phyloP scores from a whole-genome alignment of 2,113 vertebrate species.

The Eurypyga helias region DNA sequence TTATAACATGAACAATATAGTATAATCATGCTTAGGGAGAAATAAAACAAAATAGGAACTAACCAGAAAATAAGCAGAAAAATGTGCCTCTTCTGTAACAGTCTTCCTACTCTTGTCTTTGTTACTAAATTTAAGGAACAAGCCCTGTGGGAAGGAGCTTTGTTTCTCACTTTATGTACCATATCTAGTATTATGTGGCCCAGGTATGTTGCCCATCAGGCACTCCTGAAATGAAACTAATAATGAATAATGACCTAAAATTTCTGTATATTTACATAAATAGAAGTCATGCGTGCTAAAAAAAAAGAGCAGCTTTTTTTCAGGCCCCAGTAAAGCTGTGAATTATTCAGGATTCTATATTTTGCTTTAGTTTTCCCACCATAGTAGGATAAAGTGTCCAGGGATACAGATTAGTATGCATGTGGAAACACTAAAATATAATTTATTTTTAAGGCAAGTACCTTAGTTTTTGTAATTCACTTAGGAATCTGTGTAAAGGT shows the following conservation, averaged over 20 bases:
- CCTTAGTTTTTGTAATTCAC: constrained; percentile 27
- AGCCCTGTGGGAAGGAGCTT: background rate
- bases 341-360: background rate
- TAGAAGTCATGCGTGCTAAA: background rate
- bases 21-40: background rate
- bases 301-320: background rate
- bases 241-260: background rate
- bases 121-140: background rate
- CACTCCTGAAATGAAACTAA: background rate
- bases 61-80: background rate
- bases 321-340: background rate
- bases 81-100: background rate
- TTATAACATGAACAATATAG: background rate
- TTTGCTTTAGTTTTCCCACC: background rate
- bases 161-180: background rate
- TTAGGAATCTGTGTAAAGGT: constrained; percentile 30
- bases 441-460: constrained; percentile 64
- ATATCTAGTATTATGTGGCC: background rate
- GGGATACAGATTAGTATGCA: background rate
- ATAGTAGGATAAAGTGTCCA: background rate
- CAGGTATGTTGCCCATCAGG: background rate
- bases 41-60: background rate
- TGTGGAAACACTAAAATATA: constrained; percentile 51
- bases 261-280: background rate
- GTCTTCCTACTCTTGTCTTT: background rate